These are phyloP conservation scores for Dipodomys spectabilis DNA, from an alignment of 2,113 vertebrate species.

Conservation along the genomic window DNA sequence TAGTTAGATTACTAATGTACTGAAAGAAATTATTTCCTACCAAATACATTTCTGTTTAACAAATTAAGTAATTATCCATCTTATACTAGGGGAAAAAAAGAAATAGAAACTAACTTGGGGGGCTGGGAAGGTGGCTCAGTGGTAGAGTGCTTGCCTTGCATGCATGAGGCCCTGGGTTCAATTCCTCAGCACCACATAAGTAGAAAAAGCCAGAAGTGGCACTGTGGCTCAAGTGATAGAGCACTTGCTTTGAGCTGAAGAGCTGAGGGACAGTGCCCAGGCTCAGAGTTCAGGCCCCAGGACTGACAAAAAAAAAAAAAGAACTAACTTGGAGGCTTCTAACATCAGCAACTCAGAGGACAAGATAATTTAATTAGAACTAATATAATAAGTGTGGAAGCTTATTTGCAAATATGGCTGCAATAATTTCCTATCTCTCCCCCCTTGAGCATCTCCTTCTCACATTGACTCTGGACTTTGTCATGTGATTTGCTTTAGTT, in stretches of 20 bases:
- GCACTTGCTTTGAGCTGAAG: too few species aligned
- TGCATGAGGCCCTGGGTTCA: too few species aligned
- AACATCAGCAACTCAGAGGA: slow-evolving; percentile 43
- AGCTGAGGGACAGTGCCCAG: too few species aligned
- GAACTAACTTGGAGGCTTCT: slow-evolving; percentile 23
- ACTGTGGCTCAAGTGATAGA: too few species aligned
- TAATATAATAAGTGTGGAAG: neutral
- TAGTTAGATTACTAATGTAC: slow-evolving; percentile 64
- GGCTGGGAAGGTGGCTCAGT: too few species aligned
- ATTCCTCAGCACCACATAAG: too few species aligned
- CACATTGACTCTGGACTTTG: neutral
- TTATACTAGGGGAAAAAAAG: slow-evolving; percentile 41
- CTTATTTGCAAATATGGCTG: slow-evolving; percentile 36
- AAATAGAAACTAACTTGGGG: slow-evolving; percentile 54
- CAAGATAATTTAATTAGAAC: slow-evolving; percentile 54
- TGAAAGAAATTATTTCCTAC: slow-evolving; percentile 66
- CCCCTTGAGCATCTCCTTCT: neutral
- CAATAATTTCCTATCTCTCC: slow-evolving; percentile 32
- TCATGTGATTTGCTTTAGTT: neutral
- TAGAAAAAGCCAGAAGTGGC: too few species aligned
- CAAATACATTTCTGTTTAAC: slow-evolving; percentile 66
- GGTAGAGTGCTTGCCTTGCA: too few species aligned
- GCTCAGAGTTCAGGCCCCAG: too few species aligned
- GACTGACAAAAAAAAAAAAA: too few species aligned
- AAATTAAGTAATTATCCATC: slow-evolving; percentile 65